Evolutionary conservation across 92 coral and sea anemone genomes (phyloP), one percentile per base, ranked within the genome.

Genomic region (Muricea muricata): DNA sequence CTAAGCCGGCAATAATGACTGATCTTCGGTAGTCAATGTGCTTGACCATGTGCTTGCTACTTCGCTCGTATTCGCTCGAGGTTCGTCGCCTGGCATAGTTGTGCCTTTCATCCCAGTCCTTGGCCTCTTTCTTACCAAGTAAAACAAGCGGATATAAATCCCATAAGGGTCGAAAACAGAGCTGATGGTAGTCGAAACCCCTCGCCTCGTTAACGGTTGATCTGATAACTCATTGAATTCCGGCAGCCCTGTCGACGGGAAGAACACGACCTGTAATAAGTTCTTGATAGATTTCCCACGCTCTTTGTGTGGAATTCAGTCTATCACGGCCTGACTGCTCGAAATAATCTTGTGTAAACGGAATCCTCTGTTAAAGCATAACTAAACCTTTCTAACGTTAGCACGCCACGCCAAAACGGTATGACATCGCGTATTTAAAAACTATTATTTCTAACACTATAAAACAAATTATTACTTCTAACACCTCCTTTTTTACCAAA

Each of bases 131-230:
- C 70, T 63, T 63, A 9, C 70, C 70, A 28, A 30, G 37, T 63
- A 63, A 21, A 17, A 63, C 68, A 60, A 60, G 28, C 15, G 68
- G 68, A 60, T 33, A 13, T 4, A 60, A 12, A 12, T 25, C 34
- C 4, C 68, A 33, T 58, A 47, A 47, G 56, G 78, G 57, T 72
- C 58, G 13, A n/a, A 72, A 0, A 72, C 54, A 1, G 78, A 72
- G 54, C 78, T 72, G 30, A 72, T 58, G 0, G 50, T 72, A 8
- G 58, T 26, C 30, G 45, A 58, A n/a, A 72, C 57, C 3, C 78
- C 78, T 18, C 78, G 58, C 45, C 78, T 72, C 24, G 78, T 72
- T 7, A 41, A 25, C 15, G 78, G 78, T 47, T 58, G 29, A 47
- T 72, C 78, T 47, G 48, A 39, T 37, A 41, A 14, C 29, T 42